phyloP scores from a whole-genome alignment of 35 echinoderm and acorn worm species.

The Apostichopus californicus region DNA sequence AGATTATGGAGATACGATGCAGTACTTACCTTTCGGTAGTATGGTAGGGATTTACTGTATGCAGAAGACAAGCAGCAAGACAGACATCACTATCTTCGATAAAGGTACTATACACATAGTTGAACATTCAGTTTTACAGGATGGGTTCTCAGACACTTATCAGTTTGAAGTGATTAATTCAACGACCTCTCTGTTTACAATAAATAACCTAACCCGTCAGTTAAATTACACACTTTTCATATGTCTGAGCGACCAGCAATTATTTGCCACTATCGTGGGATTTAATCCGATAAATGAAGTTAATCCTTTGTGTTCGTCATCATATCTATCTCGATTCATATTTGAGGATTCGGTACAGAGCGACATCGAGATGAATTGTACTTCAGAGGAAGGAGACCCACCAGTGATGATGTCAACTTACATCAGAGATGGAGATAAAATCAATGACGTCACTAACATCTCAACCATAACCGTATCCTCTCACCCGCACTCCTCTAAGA shows the following conservation, averaged over 20 bases:
- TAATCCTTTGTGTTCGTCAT: neutral
- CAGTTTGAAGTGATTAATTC: neutral
- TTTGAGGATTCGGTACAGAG: neutral
- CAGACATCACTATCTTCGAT: too few species aligned
- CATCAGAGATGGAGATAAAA: neutral
- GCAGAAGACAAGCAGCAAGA: too few species aligned
- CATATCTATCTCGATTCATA: neutral
- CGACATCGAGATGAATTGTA: neutral
- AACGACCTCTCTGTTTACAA: neutral
- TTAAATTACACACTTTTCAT: neutral
- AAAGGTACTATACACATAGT: too few species aligned
- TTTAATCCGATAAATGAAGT: neutral
- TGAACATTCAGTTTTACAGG: too few species aligned
- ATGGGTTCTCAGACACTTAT: too few species aligned
- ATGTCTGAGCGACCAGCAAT: neutral
- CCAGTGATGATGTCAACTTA: neutral
- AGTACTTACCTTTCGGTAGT: too few species aligned
- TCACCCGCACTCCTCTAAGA: neutral
- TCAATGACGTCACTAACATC: neutral
- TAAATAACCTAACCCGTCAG: neutral
- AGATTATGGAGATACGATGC: too few species aligned
- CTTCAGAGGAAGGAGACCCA: neutral
- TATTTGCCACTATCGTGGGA: neutral
- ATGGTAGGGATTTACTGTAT: too few species aligned
- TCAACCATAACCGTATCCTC: neutral